Conservation (phyloP, 2,113 vertebrate genomes). For the Oceanites oceanicus region DNA sequence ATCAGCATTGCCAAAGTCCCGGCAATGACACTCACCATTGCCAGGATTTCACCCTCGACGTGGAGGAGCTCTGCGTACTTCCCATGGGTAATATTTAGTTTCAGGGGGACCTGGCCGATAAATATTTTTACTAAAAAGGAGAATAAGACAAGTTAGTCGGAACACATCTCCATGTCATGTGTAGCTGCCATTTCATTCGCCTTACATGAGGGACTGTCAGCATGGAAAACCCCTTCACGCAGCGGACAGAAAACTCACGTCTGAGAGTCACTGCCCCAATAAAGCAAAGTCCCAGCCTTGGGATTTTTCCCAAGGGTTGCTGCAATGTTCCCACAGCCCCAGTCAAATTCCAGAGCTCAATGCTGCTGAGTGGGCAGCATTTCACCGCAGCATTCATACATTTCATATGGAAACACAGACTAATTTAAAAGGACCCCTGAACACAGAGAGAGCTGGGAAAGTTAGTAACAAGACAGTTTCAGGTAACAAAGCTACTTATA, state of each 20-base stretch:
- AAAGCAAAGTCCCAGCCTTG: background rate
- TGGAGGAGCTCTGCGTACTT: slow-evolving; percentile 72
- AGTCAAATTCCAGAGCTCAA: background rate
- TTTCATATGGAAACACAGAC: background rate
- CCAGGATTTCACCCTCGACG: slow-evolving; percentile 82
- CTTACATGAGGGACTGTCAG: background rate
- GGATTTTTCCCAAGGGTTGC: background rate
- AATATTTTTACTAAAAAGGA: slow-evolving; percentile 86
- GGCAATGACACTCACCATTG: slow-evolving; percentile 76
- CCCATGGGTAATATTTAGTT: slow-evolving; percentile 69
- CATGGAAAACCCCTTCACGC: background rate
- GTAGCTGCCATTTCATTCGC: background rate
- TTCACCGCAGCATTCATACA: background rate
- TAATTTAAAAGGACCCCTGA: background rate
- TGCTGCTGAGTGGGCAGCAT: background rate
- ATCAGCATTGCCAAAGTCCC: background rate
- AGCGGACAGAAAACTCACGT: background rate
- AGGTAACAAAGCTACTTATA: background rate
- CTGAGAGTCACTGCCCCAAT: background rate
- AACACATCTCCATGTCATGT: background rate
- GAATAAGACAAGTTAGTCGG: slow-evolving; percentile 3
- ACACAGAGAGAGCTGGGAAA: background rate
- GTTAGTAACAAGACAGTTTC: background rate
- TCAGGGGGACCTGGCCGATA: slow-evolving; percentile 81
- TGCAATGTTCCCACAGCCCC: background rate